Conservation (phyloP, 2,888 invertebrate genomes). For the Cephus pulcher region DNA sequence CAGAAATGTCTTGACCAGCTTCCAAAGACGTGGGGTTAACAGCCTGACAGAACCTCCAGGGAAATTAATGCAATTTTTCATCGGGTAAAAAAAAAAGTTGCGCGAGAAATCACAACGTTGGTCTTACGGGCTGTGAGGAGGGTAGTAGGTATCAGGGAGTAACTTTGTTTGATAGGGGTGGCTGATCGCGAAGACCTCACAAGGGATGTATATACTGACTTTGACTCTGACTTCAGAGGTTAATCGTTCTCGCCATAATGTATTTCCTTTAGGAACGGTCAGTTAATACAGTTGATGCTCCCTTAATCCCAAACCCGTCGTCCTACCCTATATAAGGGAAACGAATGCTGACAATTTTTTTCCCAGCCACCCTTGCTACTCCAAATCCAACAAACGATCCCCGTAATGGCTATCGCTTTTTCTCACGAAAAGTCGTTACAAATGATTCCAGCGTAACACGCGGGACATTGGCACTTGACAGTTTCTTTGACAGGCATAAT, state of each 20-base stretch:
- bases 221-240: constrained; percentile 4
- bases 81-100: background rate
- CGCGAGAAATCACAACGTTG: background rate
- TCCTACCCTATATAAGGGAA: background rate
- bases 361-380: background rate
- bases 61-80: constrained; percentile 39
- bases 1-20: background rate
- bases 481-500: background rate
- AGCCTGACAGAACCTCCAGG: constrained; percentile 28
- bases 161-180: background rate
- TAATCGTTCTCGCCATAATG: constrained; percentile 24
- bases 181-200: background rate
- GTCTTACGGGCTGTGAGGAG: background rate
- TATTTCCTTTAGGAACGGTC: background rate
- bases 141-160: background rate
- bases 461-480: background rate
- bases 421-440: constrained; percentile 3
- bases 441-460: background rate
- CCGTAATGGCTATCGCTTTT: constrained; percentile 6
- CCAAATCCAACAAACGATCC: constrained; percentile 1
- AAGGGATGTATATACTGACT: background rate
- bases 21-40: constrained; percentile 7
- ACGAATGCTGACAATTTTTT: background rate
- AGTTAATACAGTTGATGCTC: constrained; percentile 5
- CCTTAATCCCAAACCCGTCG: background rate